Percentiles rank a stretch among this genome's conserved stretches.
Conservation (phyloP, 2,888 invertebrate genomes). For the Gandaritis pyraliata region DNA sequence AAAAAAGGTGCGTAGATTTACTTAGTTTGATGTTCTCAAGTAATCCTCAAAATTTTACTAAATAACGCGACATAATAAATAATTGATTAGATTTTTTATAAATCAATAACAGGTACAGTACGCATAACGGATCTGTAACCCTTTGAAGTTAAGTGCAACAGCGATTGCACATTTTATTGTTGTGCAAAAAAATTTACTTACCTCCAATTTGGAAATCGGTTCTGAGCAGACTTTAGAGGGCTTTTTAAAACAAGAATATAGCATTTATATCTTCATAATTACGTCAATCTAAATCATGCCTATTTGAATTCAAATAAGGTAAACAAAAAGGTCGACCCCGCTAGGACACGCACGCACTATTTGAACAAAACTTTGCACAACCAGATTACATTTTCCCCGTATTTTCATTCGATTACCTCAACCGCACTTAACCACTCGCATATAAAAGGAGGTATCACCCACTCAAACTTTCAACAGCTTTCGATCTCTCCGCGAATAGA, state of each 20-base stretch:
- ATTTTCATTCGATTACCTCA: slow-evolving; percentile 39
- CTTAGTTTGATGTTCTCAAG: too few species aligned
- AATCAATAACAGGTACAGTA: too few species aligned
- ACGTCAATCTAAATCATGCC: neutral
- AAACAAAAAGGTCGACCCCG: slow-evolving; percentile 11
- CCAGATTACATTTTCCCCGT: slow-evolving; percentile 35
- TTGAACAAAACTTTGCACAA: slow-evolving; percentile 27
- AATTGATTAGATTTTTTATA: too few species aligned
- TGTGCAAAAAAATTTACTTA: too few species aligned
- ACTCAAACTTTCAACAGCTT: slow-evolving; percentile 63
- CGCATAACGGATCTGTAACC: too few species aligned
- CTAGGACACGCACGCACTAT: slow-evolving; percentile 24
- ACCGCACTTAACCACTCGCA: slow-evolving; percentile 37
- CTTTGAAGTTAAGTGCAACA: too few species aligned
- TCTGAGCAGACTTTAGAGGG: too few species aligned
- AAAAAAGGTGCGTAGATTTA: too few species aligned
- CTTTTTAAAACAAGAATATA: neutral
- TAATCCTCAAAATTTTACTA: too few species aligned
- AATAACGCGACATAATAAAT: too few species aligned
- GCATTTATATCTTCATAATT: neutral
- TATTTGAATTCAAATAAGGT: slow-evolving; percentile 13
- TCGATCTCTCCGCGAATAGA: slow-evolving; percentile 63
- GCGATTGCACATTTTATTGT: too few species aligned
- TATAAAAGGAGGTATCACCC: slow-evolving; percentile 59
- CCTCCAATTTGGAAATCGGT: too few species aligned